phyloP scores from a whole-genome alignment of 1,140 invertebrate genomes.

The Homalodisca vitripennis region DNA sequence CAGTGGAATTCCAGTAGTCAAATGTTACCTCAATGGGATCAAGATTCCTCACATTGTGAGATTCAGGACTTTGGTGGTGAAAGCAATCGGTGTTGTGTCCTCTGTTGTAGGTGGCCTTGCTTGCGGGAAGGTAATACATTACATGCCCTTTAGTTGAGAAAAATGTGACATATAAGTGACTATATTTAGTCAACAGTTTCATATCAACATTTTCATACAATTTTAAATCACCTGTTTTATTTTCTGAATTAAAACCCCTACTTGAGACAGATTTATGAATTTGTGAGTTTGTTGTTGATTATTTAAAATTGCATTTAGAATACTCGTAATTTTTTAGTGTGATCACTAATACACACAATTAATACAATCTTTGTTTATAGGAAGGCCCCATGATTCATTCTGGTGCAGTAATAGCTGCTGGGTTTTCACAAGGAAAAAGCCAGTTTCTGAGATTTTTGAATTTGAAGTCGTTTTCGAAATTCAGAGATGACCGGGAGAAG shows the following conservation, averaged over 20 bases:
- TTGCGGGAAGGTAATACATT: constrained; percentile 81
- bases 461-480: constrained; percentile 85
- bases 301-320: no score
- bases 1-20: constrained; percentile 98
- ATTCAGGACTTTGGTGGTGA: constrained; percentile 91
- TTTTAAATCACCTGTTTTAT: no score
- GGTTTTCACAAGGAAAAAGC: constrained; percentile 96
- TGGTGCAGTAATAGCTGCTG: constrained; percentile 96
- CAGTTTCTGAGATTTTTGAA: constrained; percentile 89
- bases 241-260: no score
- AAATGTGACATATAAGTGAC: no score
- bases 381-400: constrained; percentile 99
- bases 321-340: no score
- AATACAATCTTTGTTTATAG: constrained; percentile 57
- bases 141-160: not conserved
- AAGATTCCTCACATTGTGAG: constrained; percentile 91
- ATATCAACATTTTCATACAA: no score
- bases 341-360: no score
- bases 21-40: constrained; percentile 99
- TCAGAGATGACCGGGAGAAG: constrained; percentile 97
- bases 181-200: no score
- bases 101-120: constrained; percentile 96
- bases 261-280: no score
- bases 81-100: constrained; percentile 88
- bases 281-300: no score